phyloP scores from a whole-genome alignment of 2,888 invertebrate species.

The Cryptophagus acutangulus region DNA sequence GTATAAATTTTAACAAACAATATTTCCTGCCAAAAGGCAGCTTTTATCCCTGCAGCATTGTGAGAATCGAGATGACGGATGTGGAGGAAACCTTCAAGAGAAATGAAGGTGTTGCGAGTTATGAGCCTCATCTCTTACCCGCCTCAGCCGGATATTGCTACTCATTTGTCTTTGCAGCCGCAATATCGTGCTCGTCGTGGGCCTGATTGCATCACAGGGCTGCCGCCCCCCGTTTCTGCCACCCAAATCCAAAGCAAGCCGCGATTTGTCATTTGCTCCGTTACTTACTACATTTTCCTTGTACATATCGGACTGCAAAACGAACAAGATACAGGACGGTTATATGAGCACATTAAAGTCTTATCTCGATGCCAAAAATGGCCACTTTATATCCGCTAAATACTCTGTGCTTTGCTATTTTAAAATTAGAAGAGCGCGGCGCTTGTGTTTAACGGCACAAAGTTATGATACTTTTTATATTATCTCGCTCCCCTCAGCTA shows the following conservation, averaged over 20 bases:
- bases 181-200: slow-evolving; percentile 38
- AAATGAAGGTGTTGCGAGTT: slow-evolving; percentile 46
- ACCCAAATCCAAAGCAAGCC: slow-evolving; percentile 39
- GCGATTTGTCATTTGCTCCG: slow-evolving; percentile 37
- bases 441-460: slow-evolving; percentile 42
- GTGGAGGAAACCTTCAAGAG: slow-evolving; percentile 36
- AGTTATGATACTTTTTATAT: slow-evolving; percentile 45
- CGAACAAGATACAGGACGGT: slow-evolving; percentile 7
- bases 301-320: too few relatives aligned
- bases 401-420: slow-evolving; percentile 39
- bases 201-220: slow-evolving; percentile 33
- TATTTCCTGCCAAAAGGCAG: slow-evolving; percentile 4
- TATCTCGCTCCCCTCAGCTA: slow-evolving; percentile 43
- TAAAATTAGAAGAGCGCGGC: slow-evolving; percentile 45
- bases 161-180: slow-evolving; percentile 45
- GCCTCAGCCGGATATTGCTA: slow-evolving; percentile 46
- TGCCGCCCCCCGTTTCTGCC: too few relatives aligned
- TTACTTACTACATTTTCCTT: too few relatives aligned
- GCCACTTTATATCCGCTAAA: slow-evolving; percentile 42
- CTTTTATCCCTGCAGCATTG: not conserved
- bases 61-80: slow-evolving; percentile 29
- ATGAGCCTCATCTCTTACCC: slow-evolving; percentile 44
- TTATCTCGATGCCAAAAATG: slow-evolving; percentile 30
- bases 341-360: not conserved
- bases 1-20: slow-evolving; percentile 7